Evolutionary conservation across 1,140 invertebrate species (phyloP).

Genomic region (Heliconius melpomene): DNA sequence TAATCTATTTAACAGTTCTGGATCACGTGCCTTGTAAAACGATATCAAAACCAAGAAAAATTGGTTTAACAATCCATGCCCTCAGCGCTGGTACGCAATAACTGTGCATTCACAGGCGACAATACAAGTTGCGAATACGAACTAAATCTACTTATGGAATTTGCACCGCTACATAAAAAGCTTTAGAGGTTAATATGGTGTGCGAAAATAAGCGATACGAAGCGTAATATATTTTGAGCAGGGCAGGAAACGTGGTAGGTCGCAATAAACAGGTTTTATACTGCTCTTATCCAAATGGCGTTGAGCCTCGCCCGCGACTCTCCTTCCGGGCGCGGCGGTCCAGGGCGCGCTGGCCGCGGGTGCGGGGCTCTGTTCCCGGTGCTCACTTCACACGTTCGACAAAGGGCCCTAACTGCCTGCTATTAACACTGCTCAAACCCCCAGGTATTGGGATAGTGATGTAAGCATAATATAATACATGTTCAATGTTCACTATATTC

Average conservation of each 20-base stretch:
- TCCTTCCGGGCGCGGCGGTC: conserved; percentile 35
- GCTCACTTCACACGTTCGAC: conserved; percentile 76
- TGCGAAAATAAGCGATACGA: conserved; percentile 35
- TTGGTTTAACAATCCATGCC: conserved; percentile 32
- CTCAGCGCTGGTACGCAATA: conserved; percentile 38
- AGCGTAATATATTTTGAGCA: conserved; percentile 38
- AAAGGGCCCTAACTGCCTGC: conserved; percentile 78
- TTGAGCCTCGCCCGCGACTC: conserved; percentile 38
- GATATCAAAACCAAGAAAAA: conserved; percentile 37
- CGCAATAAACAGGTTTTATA: conserved; percentile 60
- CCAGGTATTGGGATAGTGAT: conserved; percentile 59
- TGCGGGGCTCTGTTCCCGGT: conserved; percentile 59
- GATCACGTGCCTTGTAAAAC: conserved; percentile 33
- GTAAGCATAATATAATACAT: conserved; percentile 37
- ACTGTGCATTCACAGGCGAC: conserved; percentile 40
- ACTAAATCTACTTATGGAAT: conserved; percentile 18
- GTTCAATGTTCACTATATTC: conserved; percentile 19
- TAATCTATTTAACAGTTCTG: neutral
- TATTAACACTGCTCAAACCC: conserved; percentile 72
- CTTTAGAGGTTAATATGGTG: conserved; percentile 28
- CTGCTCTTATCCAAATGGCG: conserved; percentile 39
- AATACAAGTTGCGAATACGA: neutral
- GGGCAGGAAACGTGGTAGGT: conserved; percentile 59
- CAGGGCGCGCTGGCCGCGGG: conserved; percentile 39
- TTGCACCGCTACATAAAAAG: conserved; percentile 23